These are phyloP conservation scores for Galeopterus variegatus DNA, from an alignment of 2,113 vertebrate genomes.

Conservation along the genomic window DNA sequence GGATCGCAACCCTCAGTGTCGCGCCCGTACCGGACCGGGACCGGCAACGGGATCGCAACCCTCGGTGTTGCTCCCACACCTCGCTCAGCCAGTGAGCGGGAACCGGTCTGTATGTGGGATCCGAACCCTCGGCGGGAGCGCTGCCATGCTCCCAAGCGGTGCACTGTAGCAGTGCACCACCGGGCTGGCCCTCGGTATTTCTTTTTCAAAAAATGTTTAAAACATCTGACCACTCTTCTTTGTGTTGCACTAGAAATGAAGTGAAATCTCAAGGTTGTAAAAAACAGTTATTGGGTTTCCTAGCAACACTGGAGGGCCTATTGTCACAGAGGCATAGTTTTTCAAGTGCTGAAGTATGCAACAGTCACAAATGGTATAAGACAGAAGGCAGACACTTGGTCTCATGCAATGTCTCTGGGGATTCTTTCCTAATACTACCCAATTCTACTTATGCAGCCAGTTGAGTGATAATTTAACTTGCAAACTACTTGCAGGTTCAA, in stretches of 20 bases:
- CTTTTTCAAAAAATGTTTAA: constrained; percentile 33
- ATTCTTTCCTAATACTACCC: background rate
- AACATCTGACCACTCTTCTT: constrained; percentile 30
- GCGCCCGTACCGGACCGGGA: no score
- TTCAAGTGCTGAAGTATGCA: background rate
- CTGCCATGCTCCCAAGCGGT: no score
- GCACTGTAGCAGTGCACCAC: no score
- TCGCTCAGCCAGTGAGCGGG: no score
- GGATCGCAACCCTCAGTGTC: no score
- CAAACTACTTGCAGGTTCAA: constrained; percentile 28
- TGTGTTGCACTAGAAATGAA: constrained; percentile 49
- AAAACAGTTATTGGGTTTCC: constrained; percentile 54
- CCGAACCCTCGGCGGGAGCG: no score
- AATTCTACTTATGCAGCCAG: constrained; percentile 1
- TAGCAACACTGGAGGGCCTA: constrained; percentile 54
- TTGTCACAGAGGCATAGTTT: background rate
- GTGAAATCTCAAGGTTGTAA: constrained; percentile 53
- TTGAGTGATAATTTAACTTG: background rate
- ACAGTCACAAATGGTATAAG: background rate
- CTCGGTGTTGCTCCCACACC: no score
- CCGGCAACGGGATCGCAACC: no score
- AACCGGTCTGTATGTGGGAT: no score
- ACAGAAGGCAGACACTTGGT: constrained; percentile 26
- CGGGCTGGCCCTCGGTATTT: background rate
- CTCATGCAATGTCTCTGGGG: background rate